These are phyloP conservation scores for Propithecus perrieri DNA, from an alignment of 2,797 vertebrate species.

Conservation along the genomic window DNA sequence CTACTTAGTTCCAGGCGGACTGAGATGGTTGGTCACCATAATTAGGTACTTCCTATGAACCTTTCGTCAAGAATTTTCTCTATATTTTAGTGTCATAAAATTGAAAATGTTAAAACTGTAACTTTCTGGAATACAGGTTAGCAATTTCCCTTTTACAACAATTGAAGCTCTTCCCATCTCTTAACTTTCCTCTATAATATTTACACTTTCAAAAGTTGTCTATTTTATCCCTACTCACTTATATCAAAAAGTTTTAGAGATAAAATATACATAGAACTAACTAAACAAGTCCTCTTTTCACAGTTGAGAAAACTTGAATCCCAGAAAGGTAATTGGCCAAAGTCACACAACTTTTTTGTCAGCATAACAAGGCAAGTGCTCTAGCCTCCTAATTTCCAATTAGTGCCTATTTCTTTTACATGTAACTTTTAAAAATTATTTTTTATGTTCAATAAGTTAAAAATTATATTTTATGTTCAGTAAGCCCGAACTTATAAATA, in stretches of 20 bases:
- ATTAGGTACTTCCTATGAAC: not conserved
- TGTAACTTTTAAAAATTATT: not conserved
- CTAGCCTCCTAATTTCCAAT: not conserved
- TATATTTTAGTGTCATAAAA: not conserved
- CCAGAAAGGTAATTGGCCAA: not conserved
- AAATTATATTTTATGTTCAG: conserved; percentile 34
- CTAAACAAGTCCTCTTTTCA: not conserved
- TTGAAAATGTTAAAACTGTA: not conserved
- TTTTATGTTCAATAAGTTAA: not conserved
- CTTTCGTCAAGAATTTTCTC: not conserved
- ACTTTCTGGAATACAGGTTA: not conserved
- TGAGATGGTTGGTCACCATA: not conserved
- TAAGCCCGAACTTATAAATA: not conserved
- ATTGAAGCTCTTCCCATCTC: not conserved
- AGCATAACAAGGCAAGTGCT: not conserved
- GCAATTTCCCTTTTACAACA: not conserved
- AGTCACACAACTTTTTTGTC: not conserved
- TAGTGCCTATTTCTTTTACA: conserved; percentile 15
- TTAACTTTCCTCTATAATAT: not conserved
- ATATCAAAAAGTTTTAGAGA: not conserved
- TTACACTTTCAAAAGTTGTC: conserved; percentile 12
- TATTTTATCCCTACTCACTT: not conserved
- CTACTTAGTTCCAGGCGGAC: not conserved
- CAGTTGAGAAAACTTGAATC: not conserved
- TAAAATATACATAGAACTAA: not conserved